Percentiles rank a stretch among this genome's conserved stretches.
phyloP scores from a whole-genome alignment of 2,888 invertebrate genomes.

The Alsophila aescularia region DNA sequence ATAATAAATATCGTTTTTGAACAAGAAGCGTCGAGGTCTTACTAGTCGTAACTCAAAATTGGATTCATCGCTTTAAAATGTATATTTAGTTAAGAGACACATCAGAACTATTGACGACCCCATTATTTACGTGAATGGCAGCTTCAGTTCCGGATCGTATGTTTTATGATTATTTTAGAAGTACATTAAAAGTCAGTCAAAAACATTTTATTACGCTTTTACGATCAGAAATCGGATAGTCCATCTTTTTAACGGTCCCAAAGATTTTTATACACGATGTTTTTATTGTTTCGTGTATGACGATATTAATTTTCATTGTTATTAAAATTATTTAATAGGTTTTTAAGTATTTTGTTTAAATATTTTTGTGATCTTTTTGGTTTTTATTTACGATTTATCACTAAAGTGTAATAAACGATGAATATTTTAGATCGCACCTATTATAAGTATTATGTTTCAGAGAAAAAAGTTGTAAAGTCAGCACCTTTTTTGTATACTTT shows the following conservation, averaged over 20 bases:
- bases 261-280: constrained; percentile 55
- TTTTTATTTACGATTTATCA: constrained; percentile 24
- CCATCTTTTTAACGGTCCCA: constrained; percentile 65
- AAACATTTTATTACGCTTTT: constrained; percentile 67
- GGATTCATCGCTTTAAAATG: too few species aligned
- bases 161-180: constrained; percentile 61
- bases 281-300: constrained; percentile 52
- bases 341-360: constrained; percentile 37
- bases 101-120: constrained; percentile 22
- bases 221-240: constrained; percentile 78
- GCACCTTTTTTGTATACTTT: neutral
- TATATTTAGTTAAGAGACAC: constrained; percentile 5
- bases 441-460: constrained; percentile 9
- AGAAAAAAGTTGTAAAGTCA: constrained; percentile 6
- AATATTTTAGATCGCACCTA: constrained; percentile 22
- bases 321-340: constrained; percentile 41
- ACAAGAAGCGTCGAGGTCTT: too few species aligned
- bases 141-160: constrained; percentile 54
- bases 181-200: constrained; percentile 71
- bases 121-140: constrained; percentile 22
- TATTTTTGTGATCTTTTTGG: constrained; percentile 15
- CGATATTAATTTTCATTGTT: constrained; percentile 70
- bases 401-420: constrained; percentile 25
- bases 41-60: too few species aligned
- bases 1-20: too few species aligned